Percentiles rank a stretch among this genome's conserved stretches.
These are phyloP conservation scores for Mola mola DNA, from an alignment of 2,113 vertebrate genomes.

Conservation along the genomic window DNA sequence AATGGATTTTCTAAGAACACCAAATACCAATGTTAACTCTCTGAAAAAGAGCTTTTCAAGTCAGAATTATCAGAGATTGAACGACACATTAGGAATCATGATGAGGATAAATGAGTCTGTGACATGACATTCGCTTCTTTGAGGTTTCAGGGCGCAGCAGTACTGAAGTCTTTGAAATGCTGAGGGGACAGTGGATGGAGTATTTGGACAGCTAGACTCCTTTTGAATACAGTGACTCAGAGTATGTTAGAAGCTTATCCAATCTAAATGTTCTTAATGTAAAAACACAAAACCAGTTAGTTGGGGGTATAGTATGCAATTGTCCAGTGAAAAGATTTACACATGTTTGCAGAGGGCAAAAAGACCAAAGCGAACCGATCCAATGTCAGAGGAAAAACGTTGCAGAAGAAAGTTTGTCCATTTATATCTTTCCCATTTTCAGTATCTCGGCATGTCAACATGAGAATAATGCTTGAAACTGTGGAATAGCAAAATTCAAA, in stretches of 20 bases:
- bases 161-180: constrained; percentile 53
- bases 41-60: constrained; percentile 20
- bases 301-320: too few relatives aligned
- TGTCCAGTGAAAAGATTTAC: not conserved
- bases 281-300: not conserved
- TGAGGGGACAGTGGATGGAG: constrained; percentile 30
- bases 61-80: constrained; percentile 29
- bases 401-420: too few relatives aligned
- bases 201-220: constrained; percentile 38
- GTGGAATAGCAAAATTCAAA: constrained; percentile 9
- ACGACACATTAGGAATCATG: constrained; percentile 45
- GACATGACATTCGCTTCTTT: constrained; percentile 68
- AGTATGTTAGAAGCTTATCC: not conserved
- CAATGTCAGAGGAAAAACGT: too few relatives aligned
- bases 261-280: constrained; percentile 3
- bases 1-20: constrained; percentile 4
- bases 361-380: too few relatives aligned
- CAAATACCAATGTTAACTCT: constrained; percentile 13
- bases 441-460: not conserved
- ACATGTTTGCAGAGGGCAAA: not conserved
- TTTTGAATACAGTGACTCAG: constrained; percentile 29
- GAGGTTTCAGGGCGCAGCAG: constrained; percentile 46
- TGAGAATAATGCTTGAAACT: constrained; percentile 15
- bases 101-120: too few relatives aligned
- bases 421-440: too few relatives aligned